These are phyloP conservation scores for Pangasianodon hypophthalmus DNA, from an alignment of 2,113 vertebrate species.

Conservation along the genomic window DNA sequence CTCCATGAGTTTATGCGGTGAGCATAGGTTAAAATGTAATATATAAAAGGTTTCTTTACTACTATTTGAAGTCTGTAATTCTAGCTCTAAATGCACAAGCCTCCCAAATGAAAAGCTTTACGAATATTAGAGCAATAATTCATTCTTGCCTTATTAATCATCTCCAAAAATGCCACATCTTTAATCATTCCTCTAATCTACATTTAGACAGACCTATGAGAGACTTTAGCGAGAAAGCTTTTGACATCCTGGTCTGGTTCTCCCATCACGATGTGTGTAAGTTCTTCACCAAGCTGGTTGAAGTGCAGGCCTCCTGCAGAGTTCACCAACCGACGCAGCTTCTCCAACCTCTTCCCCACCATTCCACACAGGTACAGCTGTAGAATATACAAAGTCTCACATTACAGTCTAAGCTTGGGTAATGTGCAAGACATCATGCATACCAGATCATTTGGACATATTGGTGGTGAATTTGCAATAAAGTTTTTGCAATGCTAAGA, in stretches of 20 bases:
- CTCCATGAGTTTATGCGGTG: too few relatives aligned
- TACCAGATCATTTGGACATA: background rate
- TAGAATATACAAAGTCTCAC: background rate
- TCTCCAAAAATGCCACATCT: background rate
- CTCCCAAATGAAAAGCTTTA: background rate
- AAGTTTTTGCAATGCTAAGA: background rate
- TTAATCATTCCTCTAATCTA: background rate
- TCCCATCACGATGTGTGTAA: conserved; percentile 91
- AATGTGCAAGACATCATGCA: background rate
- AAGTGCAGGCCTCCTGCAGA: conserved; percentile 88
- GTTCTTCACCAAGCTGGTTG: conserved; percentile 90
- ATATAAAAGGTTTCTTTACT: background rate
- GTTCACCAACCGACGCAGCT: conserved; percentile 88
- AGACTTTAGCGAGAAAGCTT: conserved; percentile 80
- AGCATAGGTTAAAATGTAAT: background rate
- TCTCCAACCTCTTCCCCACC: conserved; percentile 86
- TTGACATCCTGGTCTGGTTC: conserved; percentile 83
- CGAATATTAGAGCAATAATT: background rate
- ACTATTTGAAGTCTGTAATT: background rate
- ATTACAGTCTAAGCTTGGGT: background rate
- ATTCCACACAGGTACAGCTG: conserved; percentile 92
- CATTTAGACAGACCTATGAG: conserved; percentile 78
- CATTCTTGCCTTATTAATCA: background rate
- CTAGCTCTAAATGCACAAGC: background rate
- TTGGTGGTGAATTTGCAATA: background rate